These are phyloP conservation scores for Xyrauchen texanus DNA, from an alignment of 2,113 vertebrate species.

Conservation along the genomic window DNA sequence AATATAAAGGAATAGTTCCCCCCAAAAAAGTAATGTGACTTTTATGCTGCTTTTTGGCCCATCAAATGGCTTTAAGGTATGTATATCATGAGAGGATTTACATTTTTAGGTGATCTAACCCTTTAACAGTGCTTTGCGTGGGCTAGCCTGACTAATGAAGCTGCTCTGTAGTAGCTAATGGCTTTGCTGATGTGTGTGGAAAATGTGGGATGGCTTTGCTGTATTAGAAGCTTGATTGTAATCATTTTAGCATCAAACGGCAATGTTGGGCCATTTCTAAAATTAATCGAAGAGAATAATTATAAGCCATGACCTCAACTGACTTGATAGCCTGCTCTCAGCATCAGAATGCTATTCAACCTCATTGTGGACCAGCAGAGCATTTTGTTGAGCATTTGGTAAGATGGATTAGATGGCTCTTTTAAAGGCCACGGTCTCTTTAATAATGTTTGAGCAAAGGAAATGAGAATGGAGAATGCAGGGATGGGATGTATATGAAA, in stretches of 20 bases:
- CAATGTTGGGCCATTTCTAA: conserved; percentile 72
- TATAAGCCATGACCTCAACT: conserved; percentile 73
- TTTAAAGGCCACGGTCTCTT: conserved; percentile 74
- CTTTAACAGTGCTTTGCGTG: conserved; percentile 47
- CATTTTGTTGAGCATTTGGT: conserved; percentile 58
- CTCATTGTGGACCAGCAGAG: conserved; percentile 78
- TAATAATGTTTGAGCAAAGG: conserved; percentile 80
- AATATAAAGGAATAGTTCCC: neutral
- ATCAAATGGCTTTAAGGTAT: too few relatives aligned
- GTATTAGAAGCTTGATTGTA: conserved; percentile 81
- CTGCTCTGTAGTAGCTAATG: conserved; percentile 12
- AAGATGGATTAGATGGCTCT: conserved; percentile 80
- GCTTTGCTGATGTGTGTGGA: neutral
- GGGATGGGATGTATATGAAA: conserved; percentile 46
- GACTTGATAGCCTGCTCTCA: conserved; percentile 73
- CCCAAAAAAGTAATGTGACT: too few relatives aligned
- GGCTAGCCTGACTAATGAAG: conserved; percentile 51
- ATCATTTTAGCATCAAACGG: conserved; percentile 84
- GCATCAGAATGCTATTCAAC: conserved; percentile 83
- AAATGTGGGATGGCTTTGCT: conserved; percentile 16
- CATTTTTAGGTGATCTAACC: too few relatives aligned
- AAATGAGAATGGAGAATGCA: conserved; percentile 70
- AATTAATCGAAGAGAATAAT: conserved; percentile 78
- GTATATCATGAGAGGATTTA: too few relatives aligned
- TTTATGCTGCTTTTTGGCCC: too few relatives aligned